Evolutionary conservation across 1,140 invertebrate species (phyloP), one percentile per base, ranked within the genome.

Genomic region (Stegodyphus mimosarum): DNA sequence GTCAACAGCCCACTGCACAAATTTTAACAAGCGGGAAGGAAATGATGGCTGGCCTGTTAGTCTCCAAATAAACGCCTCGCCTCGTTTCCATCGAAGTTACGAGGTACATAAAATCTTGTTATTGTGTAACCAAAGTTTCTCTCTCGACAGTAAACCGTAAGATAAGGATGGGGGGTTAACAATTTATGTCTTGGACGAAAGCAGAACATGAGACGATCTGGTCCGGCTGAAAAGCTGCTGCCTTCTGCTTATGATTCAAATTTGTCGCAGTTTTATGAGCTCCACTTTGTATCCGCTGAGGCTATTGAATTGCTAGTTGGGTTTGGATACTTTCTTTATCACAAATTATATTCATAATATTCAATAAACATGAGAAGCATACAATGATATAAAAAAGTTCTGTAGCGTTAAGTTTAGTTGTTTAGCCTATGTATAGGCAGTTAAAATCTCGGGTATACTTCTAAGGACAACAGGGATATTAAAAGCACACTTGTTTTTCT

Each of bases 81-180:
- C 49, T 72, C 78, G 72, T 81, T 81, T 81, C 78, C 78, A 63
- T 71, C 67, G 11, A 50, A 81, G 78, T 81, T 81, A 81, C 78
- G 69, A 81, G 17, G 7, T 18, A 17, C 78, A 81, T 81, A 81
- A 81, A 81, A 81, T 72, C 67, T 81, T 81, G 78, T 72, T 81
- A 81, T 81, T 81, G 78, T 81, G 78, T 81, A 81, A 81, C 78
- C 70, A 81, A 81, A 81, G 78, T 81, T 81, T 81, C 69, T 81
- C 70, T 81, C 67, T 51, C 53, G 78, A 81, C 78, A 33, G 53
- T 81, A 81, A 81, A 81, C 67, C 66, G 15, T 55, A 10, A 81
- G 78, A 81, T 81, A 81, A 81, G 69, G 53, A 72, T 48, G 6
- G 66, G 7, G 7, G 64, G 6, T n/a, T 48, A 7, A 51, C 69